Evolutionary conservation across 2,113 vertebrate genomes (phyloP), one percentile per base, ranked within the genome.

Genomic region (Hepsetus odoe): DNA sequence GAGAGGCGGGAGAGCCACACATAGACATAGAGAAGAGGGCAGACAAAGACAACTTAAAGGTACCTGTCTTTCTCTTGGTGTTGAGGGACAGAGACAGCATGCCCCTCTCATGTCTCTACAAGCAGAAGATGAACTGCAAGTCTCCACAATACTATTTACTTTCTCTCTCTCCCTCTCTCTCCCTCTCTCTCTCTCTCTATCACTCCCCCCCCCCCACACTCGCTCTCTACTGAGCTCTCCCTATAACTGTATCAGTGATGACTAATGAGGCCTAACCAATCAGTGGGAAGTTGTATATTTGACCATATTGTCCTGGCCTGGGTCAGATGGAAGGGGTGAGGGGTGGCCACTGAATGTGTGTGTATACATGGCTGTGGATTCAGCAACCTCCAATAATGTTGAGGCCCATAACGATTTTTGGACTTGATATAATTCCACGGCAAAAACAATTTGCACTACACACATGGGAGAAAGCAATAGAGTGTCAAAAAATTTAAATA

Each of bases 1-100:
- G 8, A 69, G 56, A 59, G 35, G 24, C n/a, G 62, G 33, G 32
- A 33, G 59, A 64, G 3, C 30, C 18, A 61, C 22, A 51, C 24
- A 58, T 58, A 71, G 28, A 35, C 11, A 14, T 30, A 69, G 30
- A 40, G 13, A 14, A 51, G 51, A 13, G 67, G 40, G 8, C 28
- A n/a, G 16, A 26, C 18, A 61, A 38, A 42, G 1, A 76, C 20
- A 56, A n/a, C 16, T 22, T 20, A 3, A 16, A 66, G 16, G 40
- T 82, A 80, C 74, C 77, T 73, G 75, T 76, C 70, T 81, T 59
- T 72, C 28, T 56, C 20, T 56, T 55, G 22, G 56, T 35, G 28
- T 64, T 78, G 62, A 61, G 33, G 49, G 33, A 42, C 46, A 16
- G 22, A 58, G 72, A 30, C 76, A 85, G 74, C 73, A 49, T 77